Conservation (phyloP, 2,888 invertebrate species). For the Meliscaeva auricollis region DNA sequence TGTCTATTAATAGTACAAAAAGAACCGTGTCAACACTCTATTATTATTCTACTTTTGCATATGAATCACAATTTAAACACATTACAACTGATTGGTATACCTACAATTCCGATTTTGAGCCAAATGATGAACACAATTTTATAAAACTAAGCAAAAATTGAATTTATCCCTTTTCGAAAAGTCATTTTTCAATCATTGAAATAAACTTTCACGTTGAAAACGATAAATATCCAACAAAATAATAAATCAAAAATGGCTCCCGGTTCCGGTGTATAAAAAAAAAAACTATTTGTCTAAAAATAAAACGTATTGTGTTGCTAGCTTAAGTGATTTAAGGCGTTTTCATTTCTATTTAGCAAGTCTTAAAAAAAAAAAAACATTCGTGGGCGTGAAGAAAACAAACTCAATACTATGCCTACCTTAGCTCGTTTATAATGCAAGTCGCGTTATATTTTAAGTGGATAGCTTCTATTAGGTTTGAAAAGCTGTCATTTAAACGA, state of each 20-base stretch:
- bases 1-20: too few species aligned
- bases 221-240: conserved; percentile 18
- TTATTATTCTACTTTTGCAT: too few species aligned
- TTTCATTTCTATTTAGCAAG: conserved; percentile 1
- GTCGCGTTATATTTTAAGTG: conserved; percentile 1
- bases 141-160: too few species aligned
- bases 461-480: conserved; percentile 7
- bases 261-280: neutral
- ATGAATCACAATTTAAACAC: too few species aligned
- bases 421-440: neutral
- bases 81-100: too few species aligned
- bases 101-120: too few species aligned
- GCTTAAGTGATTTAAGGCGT: conserved; percentile 26
- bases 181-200: neutral
- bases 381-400: neutral
- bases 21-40: too few species aligned
- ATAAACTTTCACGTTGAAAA: neutral
- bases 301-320: neutral
- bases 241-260: conserved; percentile 16
- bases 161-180: neutral
- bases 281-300: neutral
- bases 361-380: neutral
- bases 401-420: neutral
- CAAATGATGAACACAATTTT: too few species aligned
- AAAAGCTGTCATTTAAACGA: conserved; percentile 29